These are phyloP conservation scores for Ellobius talpinus DNA, from an alignment of 2,113 vertebrate species.

Conservation along the genomic window DNA sequence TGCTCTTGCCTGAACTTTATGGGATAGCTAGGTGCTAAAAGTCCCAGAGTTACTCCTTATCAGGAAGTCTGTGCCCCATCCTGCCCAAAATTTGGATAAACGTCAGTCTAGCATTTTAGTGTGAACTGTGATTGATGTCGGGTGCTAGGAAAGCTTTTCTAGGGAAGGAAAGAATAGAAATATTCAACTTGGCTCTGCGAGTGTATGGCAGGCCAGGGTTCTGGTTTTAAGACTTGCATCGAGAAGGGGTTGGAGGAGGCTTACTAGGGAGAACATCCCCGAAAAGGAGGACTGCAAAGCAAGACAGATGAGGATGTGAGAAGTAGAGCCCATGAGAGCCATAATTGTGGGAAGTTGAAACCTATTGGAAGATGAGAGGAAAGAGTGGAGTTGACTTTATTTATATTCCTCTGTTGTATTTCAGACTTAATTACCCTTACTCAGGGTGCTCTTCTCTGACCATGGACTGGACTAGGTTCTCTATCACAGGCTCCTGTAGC, in stretches of 20 bases:
- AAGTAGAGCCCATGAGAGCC: too few relatives aligned
- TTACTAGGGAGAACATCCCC: fast-evolving
- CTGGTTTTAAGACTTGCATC: not conserved
- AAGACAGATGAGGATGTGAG: not conserved
- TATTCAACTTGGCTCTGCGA: not conserved
- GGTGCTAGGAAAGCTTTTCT: conserved; percentile 10
- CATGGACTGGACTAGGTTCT: not conserved
- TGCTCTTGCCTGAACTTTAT: conserved; percentile 36
- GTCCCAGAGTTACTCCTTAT: conserved; percentile 22
- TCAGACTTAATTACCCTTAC: not conserved
- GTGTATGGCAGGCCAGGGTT: not conserved
- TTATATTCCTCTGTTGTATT: not conserved
- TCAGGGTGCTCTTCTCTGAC: not conserved
- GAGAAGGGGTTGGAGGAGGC: not conserved
- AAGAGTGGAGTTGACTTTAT: not conserved
- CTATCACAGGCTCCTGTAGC: not conserved
- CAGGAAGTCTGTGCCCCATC: not conserved
- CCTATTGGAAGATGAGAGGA: not conserved
- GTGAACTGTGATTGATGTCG: conserved; percentile 57
- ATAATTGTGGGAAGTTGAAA: not conserved
- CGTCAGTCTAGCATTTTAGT: not conserved
- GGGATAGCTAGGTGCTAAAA: conserved; percentile 8
- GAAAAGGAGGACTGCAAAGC: not conserved
- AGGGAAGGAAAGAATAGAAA: not conserved
- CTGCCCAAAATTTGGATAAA: conserved; percentile 41